Evolutionary conservation across 2,113 vertebrate genomes (phyloP).

Genomic region (Heterotilapia buettikoferi): DNA sequence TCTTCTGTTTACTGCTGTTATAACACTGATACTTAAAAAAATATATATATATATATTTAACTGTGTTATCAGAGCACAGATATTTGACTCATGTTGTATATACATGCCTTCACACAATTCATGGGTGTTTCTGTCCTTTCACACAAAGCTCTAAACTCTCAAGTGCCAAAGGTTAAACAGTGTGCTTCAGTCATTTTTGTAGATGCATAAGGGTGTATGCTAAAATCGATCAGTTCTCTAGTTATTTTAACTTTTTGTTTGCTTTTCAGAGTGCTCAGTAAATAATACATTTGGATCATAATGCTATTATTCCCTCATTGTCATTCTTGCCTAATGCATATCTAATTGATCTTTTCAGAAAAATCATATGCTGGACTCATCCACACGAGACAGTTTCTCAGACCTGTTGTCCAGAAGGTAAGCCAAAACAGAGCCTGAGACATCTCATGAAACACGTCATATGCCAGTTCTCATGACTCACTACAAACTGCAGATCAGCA

Average conservation of each 20-base stretch:
- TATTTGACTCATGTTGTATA: conserved; percentile 44
- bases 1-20: not conserved
- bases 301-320: not conserved
- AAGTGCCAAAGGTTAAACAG: conserved; percentile 40
- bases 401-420: not conserved
- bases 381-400: not conserved
- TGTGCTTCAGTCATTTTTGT: conserved; percentile 20
- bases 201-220: not conserved
- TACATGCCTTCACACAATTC: conserved; percentile 33
- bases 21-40: not conserved
- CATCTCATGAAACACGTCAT: conserved; percentile 18
- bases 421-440: conserved; percentile 10
- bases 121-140: conserved; percentile 43
- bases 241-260: not conserved
- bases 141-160: conserved; percentile 54
- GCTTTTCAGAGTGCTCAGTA: not conserved
- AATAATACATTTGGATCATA: not conserved
- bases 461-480: conserved; percentile 48
- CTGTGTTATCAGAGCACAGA: conserved; percentile 40
- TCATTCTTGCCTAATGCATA: not conserved
- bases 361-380: not conserved
- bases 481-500: conserved; percentile 23
- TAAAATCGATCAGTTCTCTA: not conserved
- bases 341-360: not conserved
- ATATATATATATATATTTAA: rapidly evolving